Evolutionary conservation across 2,113 vertebrate species (phyloP).

Genomic region (Cephalophus harveyi): DNA sequence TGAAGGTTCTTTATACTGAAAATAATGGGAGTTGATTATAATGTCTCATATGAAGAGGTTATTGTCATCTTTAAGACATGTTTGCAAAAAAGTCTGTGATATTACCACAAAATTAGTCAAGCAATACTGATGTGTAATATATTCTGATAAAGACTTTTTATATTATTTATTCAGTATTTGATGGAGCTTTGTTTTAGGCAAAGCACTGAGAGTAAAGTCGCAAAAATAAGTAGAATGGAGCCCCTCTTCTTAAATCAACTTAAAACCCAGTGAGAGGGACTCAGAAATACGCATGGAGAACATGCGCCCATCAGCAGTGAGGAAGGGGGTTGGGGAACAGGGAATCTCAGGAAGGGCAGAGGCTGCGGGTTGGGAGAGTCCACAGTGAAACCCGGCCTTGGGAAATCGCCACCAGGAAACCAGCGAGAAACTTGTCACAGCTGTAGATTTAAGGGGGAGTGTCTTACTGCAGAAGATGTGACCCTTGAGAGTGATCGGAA

Average conservation of each 20-base stretch:
- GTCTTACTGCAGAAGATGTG: no score
- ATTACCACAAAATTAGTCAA: neutral
- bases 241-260: neutral
- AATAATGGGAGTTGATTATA: neutral
- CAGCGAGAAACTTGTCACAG: accelerated
- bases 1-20: neutral
- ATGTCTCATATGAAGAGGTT: neutral
- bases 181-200: neutral
- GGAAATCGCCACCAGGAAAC: neutral
- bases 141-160: neutral
- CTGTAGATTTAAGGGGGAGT: neutral
- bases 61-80: neutral
- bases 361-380: no score
- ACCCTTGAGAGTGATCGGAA: accelerated
- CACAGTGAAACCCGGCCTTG: accelerated
- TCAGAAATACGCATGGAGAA: neutral
- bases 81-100: neutral
- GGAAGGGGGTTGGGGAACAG: no score
- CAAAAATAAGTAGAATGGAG: neutral
- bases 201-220: neutral
- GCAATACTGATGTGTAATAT: neutral
- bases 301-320: accelerated
- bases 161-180: neutral
- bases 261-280: neutral
- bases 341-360: accelerated